These are phyloP conservation scores for Sebastiscus albofasciatus DNA, from an alignment of 2,797 vertebrate species.

Conservation along the genomic window DNA sequence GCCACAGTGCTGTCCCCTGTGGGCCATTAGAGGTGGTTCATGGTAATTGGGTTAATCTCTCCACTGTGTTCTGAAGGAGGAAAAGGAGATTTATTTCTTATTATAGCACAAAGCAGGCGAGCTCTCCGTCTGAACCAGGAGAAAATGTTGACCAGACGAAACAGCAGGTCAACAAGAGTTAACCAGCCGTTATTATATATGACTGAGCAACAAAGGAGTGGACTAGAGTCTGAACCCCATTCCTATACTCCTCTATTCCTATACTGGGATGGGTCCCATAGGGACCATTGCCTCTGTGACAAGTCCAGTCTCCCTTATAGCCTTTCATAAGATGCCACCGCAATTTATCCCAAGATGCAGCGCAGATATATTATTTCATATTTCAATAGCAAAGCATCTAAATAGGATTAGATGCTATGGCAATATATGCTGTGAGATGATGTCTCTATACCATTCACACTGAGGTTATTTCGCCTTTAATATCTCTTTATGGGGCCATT, in stretches of 20 bases:
- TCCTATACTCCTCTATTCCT: background rate
- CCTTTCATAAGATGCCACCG: constrained; percentile 6
- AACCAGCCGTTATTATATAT: constrained; percentile 1
- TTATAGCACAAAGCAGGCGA: background rate
- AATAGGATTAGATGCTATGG: background rate
- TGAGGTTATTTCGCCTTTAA: background rate
- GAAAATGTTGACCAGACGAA: background rate
- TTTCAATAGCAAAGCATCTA: background rate
- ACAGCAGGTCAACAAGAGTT: constrained; percentile 18
- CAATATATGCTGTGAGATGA: background rate
- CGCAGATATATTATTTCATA: constrained; percentile 10
- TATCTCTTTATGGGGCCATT: background rate
- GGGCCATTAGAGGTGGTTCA: background rate
- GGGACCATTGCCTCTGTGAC: constrained; percentile 9
- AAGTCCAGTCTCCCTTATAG: background rate
- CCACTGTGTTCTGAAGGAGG: background rate
- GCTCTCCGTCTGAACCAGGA: background rate
- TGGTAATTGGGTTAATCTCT: constrained; percentile 7
- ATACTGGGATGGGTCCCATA: constrained; percentile 5
- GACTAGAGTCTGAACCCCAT: background rate
- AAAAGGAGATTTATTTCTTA: background rate
- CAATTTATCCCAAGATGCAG: background rate
- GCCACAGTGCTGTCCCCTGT: background rate
- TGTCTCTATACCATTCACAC: background rate
- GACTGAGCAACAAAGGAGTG: background rate